Evolutionary conservation across 2,797 vertebrate species (phyloP).

Genomic region (Epinephelus awoara): DNA sequence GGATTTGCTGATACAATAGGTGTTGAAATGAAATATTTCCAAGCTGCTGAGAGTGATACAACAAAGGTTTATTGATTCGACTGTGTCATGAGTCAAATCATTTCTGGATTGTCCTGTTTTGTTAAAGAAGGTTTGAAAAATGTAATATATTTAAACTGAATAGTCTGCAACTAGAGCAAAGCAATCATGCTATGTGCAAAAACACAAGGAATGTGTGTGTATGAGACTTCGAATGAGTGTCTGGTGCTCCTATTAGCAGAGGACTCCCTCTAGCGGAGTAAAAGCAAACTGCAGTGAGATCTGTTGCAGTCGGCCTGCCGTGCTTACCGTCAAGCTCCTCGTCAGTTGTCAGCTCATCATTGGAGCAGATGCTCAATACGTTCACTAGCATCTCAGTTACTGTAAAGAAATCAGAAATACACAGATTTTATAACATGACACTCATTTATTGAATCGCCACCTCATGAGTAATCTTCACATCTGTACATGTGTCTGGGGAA

Average conservation of each 20-base stretch:
- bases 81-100: neutral
- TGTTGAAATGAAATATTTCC: neutral
- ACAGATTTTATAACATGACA: neutral
- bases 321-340: slow-evolving; percentile 88
- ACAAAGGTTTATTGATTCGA: neutral
- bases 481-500: neutral
- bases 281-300: slow-evolving; percentile 7
- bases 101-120: neutral
- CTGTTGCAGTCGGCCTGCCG: neutral
- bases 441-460: neutral
- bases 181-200: neutral
- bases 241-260: neutral
- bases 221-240: neutral
- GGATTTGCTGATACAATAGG: neutral
- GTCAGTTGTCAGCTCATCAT: slow-evolving; percentile 88
- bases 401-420: slow-evolving; percentile 40
- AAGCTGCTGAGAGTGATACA: neutral
- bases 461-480: neutral
- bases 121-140: neutral
- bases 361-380: slow-evolving; percentile 89
- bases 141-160: neutral
- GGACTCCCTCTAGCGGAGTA: slow-evolving; percentile 65
- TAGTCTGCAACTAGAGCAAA: neutral
- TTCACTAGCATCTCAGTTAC: slow-evolving; percentile 91
- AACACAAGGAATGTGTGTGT: neutral